Evolutionary conservation across 2,888 invertebrate species (phyloP), one percentile per base, ranked within the genome.

Genomic region (Bugulina stolonifera): DNA sequence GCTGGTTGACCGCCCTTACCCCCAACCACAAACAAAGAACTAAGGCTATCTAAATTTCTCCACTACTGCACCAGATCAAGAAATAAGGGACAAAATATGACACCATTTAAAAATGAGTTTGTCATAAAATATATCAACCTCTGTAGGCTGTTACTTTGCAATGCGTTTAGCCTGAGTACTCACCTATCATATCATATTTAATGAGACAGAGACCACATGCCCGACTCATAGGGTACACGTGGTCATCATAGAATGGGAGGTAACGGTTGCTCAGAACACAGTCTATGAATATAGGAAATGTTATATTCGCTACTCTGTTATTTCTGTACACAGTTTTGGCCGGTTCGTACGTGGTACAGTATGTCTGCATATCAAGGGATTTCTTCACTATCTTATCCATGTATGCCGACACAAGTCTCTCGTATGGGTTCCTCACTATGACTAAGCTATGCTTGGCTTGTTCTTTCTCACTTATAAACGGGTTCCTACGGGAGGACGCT

Each of bases 171-270:
- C n/a, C n/a, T n/a, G n/a, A n/a, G 18, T 22, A 55, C 64, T 64
- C 27, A 64, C 64, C 64, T 64, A 64, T 64, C 14, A 32, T 64
- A 32, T 64, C 64, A 32, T 64, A 64, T 14, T 34, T 22, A n/a
- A 64, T 64, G 32, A 64, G 64, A 34, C 64, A 64, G 2, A 64
- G 25, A 14, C 25, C 22, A 64, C 64, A 64, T 14, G 27, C 14
- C 64, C 27, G 25, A 27, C 64, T 64, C 64, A 64, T 64, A 3
- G 64, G 64, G 18, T 25, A 22, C 3, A 64, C 32, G n/a, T 64
- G 64, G 32, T 64, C 64, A 64, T 64, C 32, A 32, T 64, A 64
- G 64, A 64, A 64, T 34, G 64, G 64, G 10, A 64, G 34, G 3
- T 5, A 3, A 2, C 27, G 27, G 64, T 64, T 64, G n/a, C 64